A percentile compares a stretch with the other conserved stretches of the same genome.
These are phyloP conservation scores for Anomalospiza imberbis DNA, from an alignment of 2,797 vertebrate genomes.

Conservation along the genomic window DNA sequence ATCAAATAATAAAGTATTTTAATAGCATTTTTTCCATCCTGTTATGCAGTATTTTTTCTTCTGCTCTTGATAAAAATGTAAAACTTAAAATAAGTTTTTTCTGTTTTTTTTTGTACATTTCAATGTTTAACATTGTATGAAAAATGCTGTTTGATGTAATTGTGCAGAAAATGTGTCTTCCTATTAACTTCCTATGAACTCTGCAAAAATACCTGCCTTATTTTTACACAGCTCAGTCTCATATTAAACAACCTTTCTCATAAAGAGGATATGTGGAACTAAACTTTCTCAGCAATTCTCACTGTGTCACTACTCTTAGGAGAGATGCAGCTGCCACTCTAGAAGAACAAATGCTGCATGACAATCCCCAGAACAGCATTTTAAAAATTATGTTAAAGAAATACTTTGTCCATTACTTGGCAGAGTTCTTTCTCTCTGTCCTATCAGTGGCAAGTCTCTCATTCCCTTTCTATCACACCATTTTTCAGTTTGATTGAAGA, in stretches of 20 bases:
- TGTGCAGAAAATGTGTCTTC: neutral
- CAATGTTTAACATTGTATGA: neutral
- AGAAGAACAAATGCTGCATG: neutral
- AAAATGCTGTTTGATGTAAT: neutral
- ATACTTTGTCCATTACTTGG: neutral
- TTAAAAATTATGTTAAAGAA: neutral
- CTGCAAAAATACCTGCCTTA: neutral
- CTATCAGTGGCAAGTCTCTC: neutral
- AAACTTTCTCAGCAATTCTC: neutral
- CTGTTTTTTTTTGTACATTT: neutral
- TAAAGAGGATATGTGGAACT: neutral
- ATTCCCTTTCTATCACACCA: neutral
- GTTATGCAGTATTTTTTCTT: neutral
- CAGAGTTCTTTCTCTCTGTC: neutral
- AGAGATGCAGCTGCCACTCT: neutral
- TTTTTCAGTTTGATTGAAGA: neutral
- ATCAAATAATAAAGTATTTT: neutral
- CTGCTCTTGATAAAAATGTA: neutral
- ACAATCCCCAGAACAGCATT: neutral
- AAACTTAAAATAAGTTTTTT: neutral
- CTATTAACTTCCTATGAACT: neutral
- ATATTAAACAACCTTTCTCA: neutral
- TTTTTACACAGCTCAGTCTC: neutral
- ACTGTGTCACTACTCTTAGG: neutral
- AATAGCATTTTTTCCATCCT: neutral